Evolutionary conservation across 1,140 invertebrate species (phyloP), one percentile per base, ranked within the genome.

Genomic region (Lepidostoma basale): DNA sequence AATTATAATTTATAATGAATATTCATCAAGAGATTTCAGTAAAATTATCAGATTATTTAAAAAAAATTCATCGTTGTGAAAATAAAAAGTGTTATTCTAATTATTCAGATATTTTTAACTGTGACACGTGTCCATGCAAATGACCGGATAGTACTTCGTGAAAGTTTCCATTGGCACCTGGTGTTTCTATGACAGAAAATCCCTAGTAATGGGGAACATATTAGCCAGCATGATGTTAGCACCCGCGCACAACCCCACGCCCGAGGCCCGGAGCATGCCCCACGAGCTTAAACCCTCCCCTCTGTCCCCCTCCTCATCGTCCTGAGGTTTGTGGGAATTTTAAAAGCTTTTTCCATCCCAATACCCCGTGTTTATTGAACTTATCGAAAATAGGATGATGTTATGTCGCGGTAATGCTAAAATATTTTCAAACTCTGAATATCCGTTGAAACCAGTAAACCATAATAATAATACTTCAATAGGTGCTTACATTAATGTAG

Each of bases 351-450:
- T 72, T 72, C 70, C 67, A 58, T 54, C 63, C 44, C 70, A 58
- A 67, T 62, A 52, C 36, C 63, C 10, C 62, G 58, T 39, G 58
- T 59, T 65, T 56, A 72, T 64, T 68, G 70, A 72, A 72, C 70
- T 68, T 68, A 72, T 62, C 39, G 70, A 49, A 69, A 69, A 72
- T 72, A 72, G 70, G 70, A 72, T 72, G 64, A 69, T 30, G 67
- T 39, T 18, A 39, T 20, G 49, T 30, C 23, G 22, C 40, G 30
- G 30, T 30, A 54, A 65, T 65, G 28, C 54, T 54, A 33, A n/a
- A 54, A 28, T 54, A 54, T 54, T 54, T 28, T 16, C 12, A 18
- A 54, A n/a, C 47, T 52, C 23, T 28, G 3, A 6, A 12, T 33
- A 33, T 6, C 5, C 30, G 30, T 33, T 6, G 12, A 33, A 33